phyloP scores from a whole-genome alignment of 2,797 vertebrate species.

The Xiphorhynchus erythropygius region DNA sequence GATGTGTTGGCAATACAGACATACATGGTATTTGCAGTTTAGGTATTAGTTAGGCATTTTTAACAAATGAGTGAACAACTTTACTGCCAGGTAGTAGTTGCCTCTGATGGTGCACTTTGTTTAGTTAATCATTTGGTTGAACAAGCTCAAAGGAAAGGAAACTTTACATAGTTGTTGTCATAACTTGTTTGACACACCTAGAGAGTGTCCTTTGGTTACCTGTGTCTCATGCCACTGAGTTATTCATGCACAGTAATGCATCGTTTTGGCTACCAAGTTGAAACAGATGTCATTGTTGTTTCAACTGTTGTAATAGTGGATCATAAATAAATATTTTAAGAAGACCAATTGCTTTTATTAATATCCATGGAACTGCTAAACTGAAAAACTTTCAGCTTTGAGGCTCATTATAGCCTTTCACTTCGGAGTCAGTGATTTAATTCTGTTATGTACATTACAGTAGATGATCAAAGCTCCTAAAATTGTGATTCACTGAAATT shows the following conservation, averaged over 20 bases:
- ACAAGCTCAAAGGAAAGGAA: conserved; percentile 6
- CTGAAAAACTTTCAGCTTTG: background rate
- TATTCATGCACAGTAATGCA: conserved; percentile 3
- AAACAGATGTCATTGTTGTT: background rate
- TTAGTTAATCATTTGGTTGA: background rate
- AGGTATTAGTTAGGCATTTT: background rate
- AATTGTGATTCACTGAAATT: background rate
- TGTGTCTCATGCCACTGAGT: background rate
- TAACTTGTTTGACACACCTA: conserved; percentile 37
- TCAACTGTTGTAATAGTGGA: background rate
- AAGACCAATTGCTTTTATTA: background rate
- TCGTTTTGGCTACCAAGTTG: background rate
- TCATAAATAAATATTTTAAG: background rate
- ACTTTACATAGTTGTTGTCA: background rate
- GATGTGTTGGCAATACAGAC: background rate
- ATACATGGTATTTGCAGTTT: background rate
- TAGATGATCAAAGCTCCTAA: background rate
- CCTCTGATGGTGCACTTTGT: background rate
- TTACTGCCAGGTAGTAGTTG: background rate
- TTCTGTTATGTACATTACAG: background rate
- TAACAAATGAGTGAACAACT: background rate
- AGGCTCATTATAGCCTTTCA: background rate
- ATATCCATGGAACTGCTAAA: background rate
- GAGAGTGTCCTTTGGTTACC: background rate
- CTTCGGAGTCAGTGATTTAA: background rate